Conservation (phyloP, 2,888 invertebrate species). For the Chymomyza caudatula region DNA sequence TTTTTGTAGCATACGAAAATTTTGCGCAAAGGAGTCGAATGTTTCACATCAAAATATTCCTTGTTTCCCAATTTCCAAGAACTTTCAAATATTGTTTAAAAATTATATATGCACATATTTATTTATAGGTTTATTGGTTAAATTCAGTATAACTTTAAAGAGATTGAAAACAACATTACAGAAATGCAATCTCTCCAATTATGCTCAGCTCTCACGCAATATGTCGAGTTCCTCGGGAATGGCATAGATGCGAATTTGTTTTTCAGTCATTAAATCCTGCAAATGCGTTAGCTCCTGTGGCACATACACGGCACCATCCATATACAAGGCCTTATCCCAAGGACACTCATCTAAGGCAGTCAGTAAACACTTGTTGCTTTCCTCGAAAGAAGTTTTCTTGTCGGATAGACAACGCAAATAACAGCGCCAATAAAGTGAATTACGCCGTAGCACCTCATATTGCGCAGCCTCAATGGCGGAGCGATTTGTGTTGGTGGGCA, state of each 20-base stretch:
- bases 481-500: constrained; percentile 40
- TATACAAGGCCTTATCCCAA: constrained; percentile 83
- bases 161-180: too few species aligned
- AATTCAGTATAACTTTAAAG: too few species aligned
- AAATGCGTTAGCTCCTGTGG: constrained; percentile 83
- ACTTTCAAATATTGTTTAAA: too few species aligned
- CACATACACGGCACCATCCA: constrained; percentile 83
- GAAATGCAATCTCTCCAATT: too few species aligned
- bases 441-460: constrained; percentile 61
- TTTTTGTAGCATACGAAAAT: too few species aligned
- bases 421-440: constrained; percentile 82
- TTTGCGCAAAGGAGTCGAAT: too few species aligned
- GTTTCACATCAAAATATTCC: too few species aligned
- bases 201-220: constrained; percentile 74
- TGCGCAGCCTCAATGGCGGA: constrained; percentile 36
- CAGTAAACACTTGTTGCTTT: constrained; percentile 77
- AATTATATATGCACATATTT: too few species aligned
- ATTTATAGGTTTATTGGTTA: too few species aligned
- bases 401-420: constrained; percentile 81
- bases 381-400: constrained; percentile 68
- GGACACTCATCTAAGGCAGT: constrained; percentile 82
- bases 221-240: constrained; percentile 87
- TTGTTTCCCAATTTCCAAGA: too few species aligned
- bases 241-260: constrained; percentile 86
- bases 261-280: constrained; percentile 87